Conservation (phyloP, 1,140 invertebrate species). For the Drosophila nasuta region DNA sequence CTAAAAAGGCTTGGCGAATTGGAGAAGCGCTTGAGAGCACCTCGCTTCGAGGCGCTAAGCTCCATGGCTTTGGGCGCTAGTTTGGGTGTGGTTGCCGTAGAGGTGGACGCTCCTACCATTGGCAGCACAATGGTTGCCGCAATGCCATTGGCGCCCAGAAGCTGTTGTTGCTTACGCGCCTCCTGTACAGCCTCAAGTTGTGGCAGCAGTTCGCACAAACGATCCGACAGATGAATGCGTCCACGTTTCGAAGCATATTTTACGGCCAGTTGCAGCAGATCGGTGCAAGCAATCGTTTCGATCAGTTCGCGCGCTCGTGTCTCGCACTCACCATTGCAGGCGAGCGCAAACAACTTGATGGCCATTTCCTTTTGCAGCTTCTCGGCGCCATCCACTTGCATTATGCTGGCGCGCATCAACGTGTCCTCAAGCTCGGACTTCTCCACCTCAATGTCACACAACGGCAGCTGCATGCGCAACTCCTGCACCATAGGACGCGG, state of each 20-base stretch:
- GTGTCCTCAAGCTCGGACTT: slow-evolving; percentile 93
- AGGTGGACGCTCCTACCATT: slow-evolving; percentile 36
- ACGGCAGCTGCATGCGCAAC: slow-evolving; percentile 89
- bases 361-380: slow-evolving; percentile 90
- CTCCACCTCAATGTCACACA: slow-evolving; percentile 93
- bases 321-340: slow-evolving; percentile 93
- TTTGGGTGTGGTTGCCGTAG: slow-evolving; percentile 46
- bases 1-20: slow-evolving; percentile 73
- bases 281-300: slow-evolving; percentile 91
- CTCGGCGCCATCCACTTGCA: slow-evolving; percentile 87
- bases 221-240: slow-evolving; percentile 91
- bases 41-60: slow-evolving; percentile 64
- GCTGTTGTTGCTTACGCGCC: slow-evolving; percentile 65
- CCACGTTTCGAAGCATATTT: slow-evolving; percentile 93
- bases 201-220: slow-evolving; percentile 85
- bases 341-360: slow-evolving; percentile 93
- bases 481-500: slow-evolving; percentile 93
- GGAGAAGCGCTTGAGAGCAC: slow-evolving; percentile 64
- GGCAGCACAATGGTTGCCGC: slow-evolving; percentile 67
- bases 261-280: slow-evolving; percentile 92
- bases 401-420: slow-evolving; percentile 88
- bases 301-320: slow-evolving; percentile 94
- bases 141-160: slow-evolving; percentile 63
- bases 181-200: slow-evolving; percentile 79
- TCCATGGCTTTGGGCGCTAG: slow-evolving; percentile 74